Base-by-base conservation (phyloP, 2,113 vertebrate species). In the Apaloderma vittatum region DNA sequence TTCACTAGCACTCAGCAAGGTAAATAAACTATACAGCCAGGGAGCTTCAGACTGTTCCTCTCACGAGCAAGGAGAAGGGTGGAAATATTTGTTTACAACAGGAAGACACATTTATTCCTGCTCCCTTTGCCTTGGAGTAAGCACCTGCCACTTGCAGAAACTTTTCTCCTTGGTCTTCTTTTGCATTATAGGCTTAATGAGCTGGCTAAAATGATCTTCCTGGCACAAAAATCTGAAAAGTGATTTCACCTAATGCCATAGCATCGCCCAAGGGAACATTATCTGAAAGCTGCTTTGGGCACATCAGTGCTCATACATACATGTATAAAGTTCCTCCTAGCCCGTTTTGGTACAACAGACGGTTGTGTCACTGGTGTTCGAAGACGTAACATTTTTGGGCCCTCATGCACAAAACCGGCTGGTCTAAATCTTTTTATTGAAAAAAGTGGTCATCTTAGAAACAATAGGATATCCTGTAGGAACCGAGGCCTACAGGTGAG, bases 1-100 rank as follows among this genome's bases (percentile, higher is more conserved):
- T 96, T 97, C 97, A 97, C 94, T 92, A 63, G 92, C 93, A 95
- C 93, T 96, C 96, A 86, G 87, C 76, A 96, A 96, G 79, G 96
- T 96, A 98, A 98, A 98, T 95, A 98, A 98, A 97, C 92, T 8
- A 4, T 19, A n/a, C 1, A 17, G 89, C 23, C 88, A 67, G 84
- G 86, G 70, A 94, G 62, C 88, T 93, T 90, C 90, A 86, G 65
- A 27, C 68, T 46, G 63, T 18, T 87, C 54, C 71, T 93, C 81
- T 92, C 88, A 65, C 6, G 26, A 59, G 76, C 11, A 6, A 73
- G 65, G 62, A 59, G 80, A 68, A 71, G 52, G 43, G 54, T 94
- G 29, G 86, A 86, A 95, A 82, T 72, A 67, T 1, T 93, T 94
- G 78, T 88, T 96, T 88, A 76, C 84, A 87, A 90, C 73, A 75